Evolutionary conservation across 2,888 invertebrate genomes (phyloP).

Genomic region (Polyommatus icarus): DNA sequence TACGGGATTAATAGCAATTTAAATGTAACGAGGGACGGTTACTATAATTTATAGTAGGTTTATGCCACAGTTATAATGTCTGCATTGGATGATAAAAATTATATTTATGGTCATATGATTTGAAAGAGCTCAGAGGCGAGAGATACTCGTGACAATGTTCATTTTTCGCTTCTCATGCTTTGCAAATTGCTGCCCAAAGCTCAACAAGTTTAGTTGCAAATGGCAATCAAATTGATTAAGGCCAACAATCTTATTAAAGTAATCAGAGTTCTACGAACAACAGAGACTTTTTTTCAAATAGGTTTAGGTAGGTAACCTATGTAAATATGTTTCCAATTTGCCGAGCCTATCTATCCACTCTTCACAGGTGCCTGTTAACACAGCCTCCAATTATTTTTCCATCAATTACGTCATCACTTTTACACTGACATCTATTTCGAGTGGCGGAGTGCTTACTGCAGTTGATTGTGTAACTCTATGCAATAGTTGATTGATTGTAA

Average conservation of each 20-base stretch:
- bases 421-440: conserved; percentile 25
- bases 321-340: conserved; percentile 15
- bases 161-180: no score
- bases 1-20: conserved; percentile 11
- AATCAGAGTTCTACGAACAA: no score
- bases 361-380: conserved; percentile 23
- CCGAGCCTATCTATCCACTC: conserved; percentile 12
- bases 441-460: conserved; percentile 9
- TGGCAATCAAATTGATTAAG: no score
- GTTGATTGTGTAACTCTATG: conserved; percentile 14
- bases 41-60: neutral
- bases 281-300: neutral
- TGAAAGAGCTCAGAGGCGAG: no score
- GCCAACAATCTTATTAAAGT: no score
- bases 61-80: neutral
- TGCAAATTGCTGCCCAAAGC: no score
- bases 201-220: no score
- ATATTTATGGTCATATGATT: no score
- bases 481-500: conserved; percentile 9
- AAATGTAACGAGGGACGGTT: neutral
- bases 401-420: conserved; percentile 26
- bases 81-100: no score
- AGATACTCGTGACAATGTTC: no score
- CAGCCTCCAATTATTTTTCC: conserved; percentile 29
- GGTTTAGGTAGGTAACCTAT: neutral